A percentile compares a stretch with the other conserved stretches of the same genome.
Conservation (phyloP, 2,113 vertebrate species). For the Butastur rufipennis region DNA sequence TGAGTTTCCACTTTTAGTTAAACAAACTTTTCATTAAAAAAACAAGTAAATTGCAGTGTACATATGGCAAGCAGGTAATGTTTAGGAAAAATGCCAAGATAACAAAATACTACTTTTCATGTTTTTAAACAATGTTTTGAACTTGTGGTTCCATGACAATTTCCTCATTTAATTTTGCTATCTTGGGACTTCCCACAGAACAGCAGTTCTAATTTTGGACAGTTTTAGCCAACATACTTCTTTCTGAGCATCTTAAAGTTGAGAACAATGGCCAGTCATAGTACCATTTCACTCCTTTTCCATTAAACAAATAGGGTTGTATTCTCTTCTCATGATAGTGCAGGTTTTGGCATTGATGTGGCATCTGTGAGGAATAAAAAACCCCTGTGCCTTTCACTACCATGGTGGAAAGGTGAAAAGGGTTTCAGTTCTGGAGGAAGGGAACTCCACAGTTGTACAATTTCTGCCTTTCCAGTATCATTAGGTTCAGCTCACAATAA, state of each 20-base stretch:
- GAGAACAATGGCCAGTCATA: neutral
- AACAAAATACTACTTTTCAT: neutral
- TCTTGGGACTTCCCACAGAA: neutral
- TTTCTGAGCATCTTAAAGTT: neutral
- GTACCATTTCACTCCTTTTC: neutral
- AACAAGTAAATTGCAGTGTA: neutral
- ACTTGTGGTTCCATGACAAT: neutral
- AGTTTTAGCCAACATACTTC: neutral
- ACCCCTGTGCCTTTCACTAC: neutral
- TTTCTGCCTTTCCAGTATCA: neutral
- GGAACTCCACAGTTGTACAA: neutral
- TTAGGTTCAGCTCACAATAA: neutral
- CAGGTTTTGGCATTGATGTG: neutral
- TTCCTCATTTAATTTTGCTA: neutral
- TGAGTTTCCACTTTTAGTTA: neutral
- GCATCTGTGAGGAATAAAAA: neutral
- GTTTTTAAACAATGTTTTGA: neutral
- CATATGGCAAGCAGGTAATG: neutral
- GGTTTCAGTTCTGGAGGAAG: neutral
- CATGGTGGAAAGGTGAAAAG: neutral
- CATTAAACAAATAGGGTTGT: neutral
- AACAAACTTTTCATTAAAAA: neutral
- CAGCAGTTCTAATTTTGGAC: neutral
- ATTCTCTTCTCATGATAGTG: neutral
- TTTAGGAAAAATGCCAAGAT: neutral